Evolutionary conservation across 2,797 vertebrate genomes (phyloP), one percentile per base, ranked within the genome.

Genomic region (Micrastur ruficollis): DNA sequence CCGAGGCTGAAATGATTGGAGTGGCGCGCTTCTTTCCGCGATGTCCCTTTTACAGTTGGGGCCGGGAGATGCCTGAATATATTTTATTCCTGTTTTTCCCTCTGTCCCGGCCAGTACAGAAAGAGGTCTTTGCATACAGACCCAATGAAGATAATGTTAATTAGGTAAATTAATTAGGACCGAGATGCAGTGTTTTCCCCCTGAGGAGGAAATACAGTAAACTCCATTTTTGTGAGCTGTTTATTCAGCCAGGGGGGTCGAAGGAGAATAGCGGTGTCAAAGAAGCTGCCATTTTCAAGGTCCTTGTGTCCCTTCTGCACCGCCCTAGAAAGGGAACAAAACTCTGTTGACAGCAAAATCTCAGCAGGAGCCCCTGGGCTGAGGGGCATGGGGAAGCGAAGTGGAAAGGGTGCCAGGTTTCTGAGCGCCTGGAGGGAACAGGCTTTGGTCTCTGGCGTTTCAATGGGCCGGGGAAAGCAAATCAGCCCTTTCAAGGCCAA

Each of bases 331-430:
- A 94, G 53, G 95, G 92, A 96, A 96, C 96, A 97, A 96, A 96
- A 96, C 96, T 93, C 92, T 96, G 94, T 96, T 94, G 96, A 92
- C 91, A 89, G 96, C 89, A 95, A 91, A 95, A 92, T 78, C 96
- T 85, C 96, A 96, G 96, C 92, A 42, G 88, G 96, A 95, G 95
- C 86, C 70, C 46, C 88, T 62, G 86, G 92, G 88, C 86, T 65
- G 80, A 86, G 94, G 93, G 93, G 88, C 88, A 94, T 2, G 2
- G 83, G 94, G 93, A 88, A 90, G 76, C 6, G 1, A 88, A 86
- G 73, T 81, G 90, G 94, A 95, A 94, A 78, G 79, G 95, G 95
- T 96, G 96, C 96, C 96, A 95, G 96, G 71, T 92, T 94, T 92
- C 95, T 9, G 52, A 92, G 93, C 1, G 89, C 95, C 92, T 72